Conservation (phyloP, 2,113 vertebrate species). For the Ophiodon elongatus region DNA sequence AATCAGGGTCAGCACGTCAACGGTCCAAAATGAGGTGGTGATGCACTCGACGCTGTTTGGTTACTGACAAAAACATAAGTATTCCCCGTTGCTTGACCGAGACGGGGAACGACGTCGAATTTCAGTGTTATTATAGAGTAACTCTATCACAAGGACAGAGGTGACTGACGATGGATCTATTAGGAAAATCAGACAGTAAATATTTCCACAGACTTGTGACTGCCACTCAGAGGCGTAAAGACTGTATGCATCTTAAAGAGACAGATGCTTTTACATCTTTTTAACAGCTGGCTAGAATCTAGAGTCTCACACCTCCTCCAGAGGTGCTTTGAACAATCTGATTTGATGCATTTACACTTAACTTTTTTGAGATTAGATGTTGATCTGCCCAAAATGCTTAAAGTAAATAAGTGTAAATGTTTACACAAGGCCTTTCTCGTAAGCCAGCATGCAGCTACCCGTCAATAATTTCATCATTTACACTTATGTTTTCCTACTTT, state of each 20-base stretch:
- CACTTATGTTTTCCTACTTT: no score
- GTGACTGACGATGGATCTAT: not conserved
- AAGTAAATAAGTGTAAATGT: not conserved
- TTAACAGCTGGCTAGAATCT: not conserved
- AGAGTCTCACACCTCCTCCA: not conserved
- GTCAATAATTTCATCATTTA: no score
- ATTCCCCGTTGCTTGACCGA: not conserved
- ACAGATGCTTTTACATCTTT: not conserved
- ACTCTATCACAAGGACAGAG: no score
- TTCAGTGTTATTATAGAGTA: no score
- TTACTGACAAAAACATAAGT: no score
- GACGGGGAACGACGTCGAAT: no score
- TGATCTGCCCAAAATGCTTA: not conserved
- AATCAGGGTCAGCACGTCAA: no score
- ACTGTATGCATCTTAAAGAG: not conserved
- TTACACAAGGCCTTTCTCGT: not conserved
- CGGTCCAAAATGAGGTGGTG: no score
- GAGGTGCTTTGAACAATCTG: not conserved
- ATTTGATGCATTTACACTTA: not conserved
- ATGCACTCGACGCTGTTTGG: no score
- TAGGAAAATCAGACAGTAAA: not conserved
- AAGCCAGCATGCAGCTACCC: no score
- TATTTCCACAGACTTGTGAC: not conserved
- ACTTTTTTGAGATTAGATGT: not conserved
- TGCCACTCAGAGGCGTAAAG: no score